Evolutionary conservation across 2,113 vertebrate species (phyloP).

Genomic region (Lanius ludovicianus): DNA sequence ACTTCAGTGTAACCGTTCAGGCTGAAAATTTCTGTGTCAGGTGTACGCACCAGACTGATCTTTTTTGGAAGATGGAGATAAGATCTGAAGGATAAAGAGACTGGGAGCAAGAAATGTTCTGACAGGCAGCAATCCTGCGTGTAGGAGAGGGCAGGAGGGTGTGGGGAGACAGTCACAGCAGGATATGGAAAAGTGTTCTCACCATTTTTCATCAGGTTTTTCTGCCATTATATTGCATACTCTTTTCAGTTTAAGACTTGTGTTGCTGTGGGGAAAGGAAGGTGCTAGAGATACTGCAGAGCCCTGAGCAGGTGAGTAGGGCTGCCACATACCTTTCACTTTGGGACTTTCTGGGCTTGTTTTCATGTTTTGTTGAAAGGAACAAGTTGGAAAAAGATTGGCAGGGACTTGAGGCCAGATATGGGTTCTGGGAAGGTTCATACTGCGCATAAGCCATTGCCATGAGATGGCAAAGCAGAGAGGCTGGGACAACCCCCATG

Average conservation of each 20-base stretch:
- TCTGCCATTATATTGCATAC: neutral
- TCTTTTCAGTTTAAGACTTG: neutral
- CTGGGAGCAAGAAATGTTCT: neutral
- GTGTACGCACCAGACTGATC: neutral
- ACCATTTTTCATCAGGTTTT: neutral
- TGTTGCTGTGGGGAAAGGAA: rapidly evolving
- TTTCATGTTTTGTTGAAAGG: neutral
- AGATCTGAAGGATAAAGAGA: conserved; percentile 6
- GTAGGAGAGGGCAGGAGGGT: neutral
- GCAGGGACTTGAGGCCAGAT: neutral
- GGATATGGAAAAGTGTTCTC: neutral
- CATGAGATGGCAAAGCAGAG: neutral
- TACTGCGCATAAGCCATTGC: neutral
- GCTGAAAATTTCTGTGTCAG: conserved; percentile 33
- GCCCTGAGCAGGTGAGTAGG: neutral
- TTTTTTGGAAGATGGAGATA: conserved; percentile 6
- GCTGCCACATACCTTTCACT: neutral
- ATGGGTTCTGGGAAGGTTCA: neutral
- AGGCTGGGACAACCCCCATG: neutral
- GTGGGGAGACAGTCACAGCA: neutral
- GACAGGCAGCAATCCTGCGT: rapidly evolving
- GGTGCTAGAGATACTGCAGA: neutral
- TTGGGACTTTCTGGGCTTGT: neutral
- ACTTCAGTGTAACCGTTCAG: neutral
- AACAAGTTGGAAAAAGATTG: neutral